phyloP scores from a whole-genome alignment of 2,113 vertebrate species.

The Ailuropoda melanoleuca region DNA sequence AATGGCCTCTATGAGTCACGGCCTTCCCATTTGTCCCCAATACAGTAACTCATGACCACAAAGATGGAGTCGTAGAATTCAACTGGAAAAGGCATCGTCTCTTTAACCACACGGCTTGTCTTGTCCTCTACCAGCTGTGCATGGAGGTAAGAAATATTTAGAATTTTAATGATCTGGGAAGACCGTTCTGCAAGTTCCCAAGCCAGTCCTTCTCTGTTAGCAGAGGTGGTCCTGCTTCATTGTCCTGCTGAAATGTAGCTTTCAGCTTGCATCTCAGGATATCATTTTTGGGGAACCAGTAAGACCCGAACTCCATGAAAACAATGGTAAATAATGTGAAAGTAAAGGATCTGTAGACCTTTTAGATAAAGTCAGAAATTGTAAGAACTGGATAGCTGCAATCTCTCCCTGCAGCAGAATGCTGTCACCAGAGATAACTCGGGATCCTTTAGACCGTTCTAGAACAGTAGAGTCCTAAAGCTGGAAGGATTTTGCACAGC shows the following conservation, averaged over 20 bases:
- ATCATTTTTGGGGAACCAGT: background rate
- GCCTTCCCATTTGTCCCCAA: conserved; percentile 54
- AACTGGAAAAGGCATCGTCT: conserved; percentile 97
- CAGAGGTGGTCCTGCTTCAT: background rate
- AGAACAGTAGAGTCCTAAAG: background rate
- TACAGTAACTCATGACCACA: conserved; percentile 92
- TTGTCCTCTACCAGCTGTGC: conserved; percentile 98
- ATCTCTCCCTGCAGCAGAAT: background rate
- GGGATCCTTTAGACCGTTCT: background rate
- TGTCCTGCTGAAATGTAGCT: background rate
- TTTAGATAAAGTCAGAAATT: background rate
- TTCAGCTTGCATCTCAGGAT: background rate
- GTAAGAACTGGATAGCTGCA: background rate
- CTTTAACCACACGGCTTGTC: conserved; percentile 95
- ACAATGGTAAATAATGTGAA: background rate
- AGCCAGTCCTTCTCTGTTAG: accelerated
- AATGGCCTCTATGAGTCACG: background rate
- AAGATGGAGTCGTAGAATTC: conserved; percentile 92
- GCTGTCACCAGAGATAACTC: background rate
- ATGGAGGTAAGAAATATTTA: conserved; percentile 91
- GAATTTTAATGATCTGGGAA: background rate
- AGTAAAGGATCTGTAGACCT: background rate
- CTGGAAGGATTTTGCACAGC: background rate
- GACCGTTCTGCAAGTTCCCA: background rate
- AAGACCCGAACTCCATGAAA: background rate